Percentiles rank a stretch among this genome's conserved stretches.
Conservation (phyloP, 2,797 vertebrate genomes). For the Babyrousa celebensis region DNA sequence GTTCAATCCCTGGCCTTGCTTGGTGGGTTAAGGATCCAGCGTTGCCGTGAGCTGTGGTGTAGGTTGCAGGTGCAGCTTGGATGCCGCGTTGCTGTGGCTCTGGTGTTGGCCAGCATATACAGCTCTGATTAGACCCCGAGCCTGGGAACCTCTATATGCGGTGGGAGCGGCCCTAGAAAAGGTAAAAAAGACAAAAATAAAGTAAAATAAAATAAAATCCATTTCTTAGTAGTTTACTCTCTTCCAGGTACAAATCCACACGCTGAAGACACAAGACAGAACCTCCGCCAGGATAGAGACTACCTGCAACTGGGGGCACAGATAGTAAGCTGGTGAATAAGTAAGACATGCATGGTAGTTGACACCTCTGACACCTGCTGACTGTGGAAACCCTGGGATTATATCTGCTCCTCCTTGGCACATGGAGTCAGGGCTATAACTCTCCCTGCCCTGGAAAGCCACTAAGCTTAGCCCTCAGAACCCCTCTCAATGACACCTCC, state of each 20-base stretch:
- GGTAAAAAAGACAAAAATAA: too few relatives aligned
- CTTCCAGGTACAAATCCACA: background rate
- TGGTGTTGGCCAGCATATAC: too few relatives aligned
- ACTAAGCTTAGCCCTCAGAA: background rate
- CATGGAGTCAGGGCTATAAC: background rate
- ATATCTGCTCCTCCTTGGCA: background rate
- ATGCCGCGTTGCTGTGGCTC: too few relatives aligned
- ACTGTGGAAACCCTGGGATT: background rate
- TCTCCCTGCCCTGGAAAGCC: background rate
- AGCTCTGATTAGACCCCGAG: too few relatives aligned
- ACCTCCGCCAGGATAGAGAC: background rate
- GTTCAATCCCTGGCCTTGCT: too few relatives aligned
- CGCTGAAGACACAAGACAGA: background rate
- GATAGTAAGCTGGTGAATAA: background rate
- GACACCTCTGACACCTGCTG: background rate
- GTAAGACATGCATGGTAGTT: background rate
- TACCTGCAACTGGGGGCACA: background rate
- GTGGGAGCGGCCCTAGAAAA: too few relatives aligned
- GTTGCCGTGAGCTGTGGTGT: too few relatives aligned
- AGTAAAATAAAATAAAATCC: background rate
- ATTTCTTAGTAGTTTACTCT: background rate
- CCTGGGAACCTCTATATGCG: too few relatives aligned
- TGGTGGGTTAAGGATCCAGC: too few relatives aligned
- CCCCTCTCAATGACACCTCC: background rate
- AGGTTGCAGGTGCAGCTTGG: too few relatives aligned